These are phyloP conservation scores for Scatophagus argus DNA, from an alignment of 2,113 vertebrate genomes.

Conservation along the genomic window DNA sequence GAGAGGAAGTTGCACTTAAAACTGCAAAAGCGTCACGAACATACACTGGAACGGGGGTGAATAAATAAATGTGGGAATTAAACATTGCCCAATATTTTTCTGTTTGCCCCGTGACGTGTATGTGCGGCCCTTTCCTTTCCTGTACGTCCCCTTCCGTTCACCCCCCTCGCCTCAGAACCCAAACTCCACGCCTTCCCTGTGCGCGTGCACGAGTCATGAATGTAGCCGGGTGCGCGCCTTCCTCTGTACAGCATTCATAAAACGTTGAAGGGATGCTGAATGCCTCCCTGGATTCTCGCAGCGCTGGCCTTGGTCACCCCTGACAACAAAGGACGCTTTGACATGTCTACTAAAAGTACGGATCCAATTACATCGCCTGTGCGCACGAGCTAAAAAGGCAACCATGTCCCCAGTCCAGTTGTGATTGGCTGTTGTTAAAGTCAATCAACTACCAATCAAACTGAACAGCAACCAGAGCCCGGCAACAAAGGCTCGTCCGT, in stretches of 20 bases:
- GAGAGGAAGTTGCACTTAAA: conserved; percentile 52
- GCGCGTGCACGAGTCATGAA: conserved; percentile 55
- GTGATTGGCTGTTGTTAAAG: conserved; percentile 54
- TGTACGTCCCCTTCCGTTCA: conserved; percentile 80
- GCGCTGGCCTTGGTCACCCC: conserved; percentile 38
- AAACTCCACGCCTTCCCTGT: conserved; percentile 65
- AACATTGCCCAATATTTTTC: conserved; percentile 73
- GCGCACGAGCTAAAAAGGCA: conserved; percentile 16
- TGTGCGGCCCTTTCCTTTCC: conserved; percentile 76
- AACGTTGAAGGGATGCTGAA: conserved; percentile 44
- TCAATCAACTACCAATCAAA: conserved; percentile 58
- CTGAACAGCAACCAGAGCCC: conserved; percentile 38
- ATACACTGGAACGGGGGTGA: conserved; percentile 35
- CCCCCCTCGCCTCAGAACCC: conserved; percentile 24
- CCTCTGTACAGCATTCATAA: conserved; percentile 42
- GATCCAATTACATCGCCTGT: conserved; percentile 24
- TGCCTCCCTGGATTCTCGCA: conserved; percentile 25
- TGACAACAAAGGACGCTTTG: conserved; percentile 62
- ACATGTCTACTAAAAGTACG: conserved; percentile 19
- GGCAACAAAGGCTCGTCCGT: conserved; percentile 51
- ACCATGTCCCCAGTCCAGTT: background rate
- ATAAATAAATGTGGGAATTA: conserved; percentile 74
- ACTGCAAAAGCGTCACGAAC: conserved; percentile 24
- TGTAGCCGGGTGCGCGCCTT: conserved; percentile 54
- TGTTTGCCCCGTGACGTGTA: conserved; percentile 73